Conservation (phyloP, 2,888 invertebrate genomes). For the Scaptomyza caliginosa region DNA sequence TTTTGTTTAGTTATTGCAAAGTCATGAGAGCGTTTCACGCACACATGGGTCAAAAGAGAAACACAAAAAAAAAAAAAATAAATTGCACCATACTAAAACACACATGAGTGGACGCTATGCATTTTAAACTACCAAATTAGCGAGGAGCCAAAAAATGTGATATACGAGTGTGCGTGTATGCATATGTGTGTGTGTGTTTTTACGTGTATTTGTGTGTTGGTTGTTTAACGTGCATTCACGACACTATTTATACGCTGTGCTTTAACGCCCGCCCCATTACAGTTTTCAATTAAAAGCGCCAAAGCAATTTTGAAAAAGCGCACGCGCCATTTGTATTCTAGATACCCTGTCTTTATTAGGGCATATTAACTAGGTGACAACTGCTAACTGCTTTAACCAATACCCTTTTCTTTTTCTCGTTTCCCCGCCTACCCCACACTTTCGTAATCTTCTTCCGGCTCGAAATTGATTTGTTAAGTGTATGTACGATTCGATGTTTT, state of each 20-base stretch:
- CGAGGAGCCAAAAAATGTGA: constrained; percentile 26
- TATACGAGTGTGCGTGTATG: neutral
- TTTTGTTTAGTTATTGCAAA: constrained; percentile 58
- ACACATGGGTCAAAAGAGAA: constrained; percentile 30
- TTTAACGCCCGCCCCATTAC: constrained; percentile 35
- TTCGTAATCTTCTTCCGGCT: too few relatives aligned
- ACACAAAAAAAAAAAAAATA: neutral
- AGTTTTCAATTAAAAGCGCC: constrained; percentile 57
- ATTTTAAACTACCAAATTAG: constrained; percentile 62
- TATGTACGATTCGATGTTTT: constrained; percentile 34
- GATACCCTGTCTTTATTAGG: constrained; percentile 2
- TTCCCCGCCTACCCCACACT: neutral
- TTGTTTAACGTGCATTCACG: constrained; percentile 17
- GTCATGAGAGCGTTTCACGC: constrained; percentile 47
- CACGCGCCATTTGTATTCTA: constrained; percentile 44
- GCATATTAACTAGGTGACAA: neutral
- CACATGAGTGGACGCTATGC: constrained; percentile 45
- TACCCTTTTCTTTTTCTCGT: too few relatives aligned
- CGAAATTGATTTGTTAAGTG: constrained; percentile 22
- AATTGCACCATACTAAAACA: constrained; percentile 12
- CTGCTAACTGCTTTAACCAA: too few relatives aligned
- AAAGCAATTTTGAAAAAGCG: constrained; percentile 49
- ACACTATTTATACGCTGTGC: constrained; percentile 16
- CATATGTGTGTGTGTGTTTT: neutral
- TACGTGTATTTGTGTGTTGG: constrained; percentile 2